Conservation (phyloP, 2,113 vertebrate genomes). For the Rhinolophus sinicus region DNA sequence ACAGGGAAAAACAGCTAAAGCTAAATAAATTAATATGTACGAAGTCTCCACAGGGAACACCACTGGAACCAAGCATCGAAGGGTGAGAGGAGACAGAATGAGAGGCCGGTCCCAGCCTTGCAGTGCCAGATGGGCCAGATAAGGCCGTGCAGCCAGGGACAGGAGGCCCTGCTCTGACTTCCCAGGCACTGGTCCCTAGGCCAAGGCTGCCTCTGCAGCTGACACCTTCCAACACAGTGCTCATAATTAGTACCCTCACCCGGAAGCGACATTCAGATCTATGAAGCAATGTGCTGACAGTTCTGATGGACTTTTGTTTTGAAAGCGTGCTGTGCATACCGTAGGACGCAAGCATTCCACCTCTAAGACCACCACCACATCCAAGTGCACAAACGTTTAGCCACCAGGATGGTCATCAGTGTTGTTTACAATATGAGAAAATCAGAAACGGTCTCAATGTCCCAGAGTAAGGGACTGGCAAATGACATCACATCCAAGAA, state of each 20-base stretch:
- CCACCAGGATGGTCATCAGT: not conserved
- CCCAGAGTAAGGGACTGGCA: not conserved
- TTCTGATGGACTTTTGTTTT: not conserved
- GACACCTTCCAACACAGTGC: not conserved
- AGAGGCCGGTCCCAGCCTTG: not conserved
- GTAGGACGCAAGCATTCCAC: not conserved
- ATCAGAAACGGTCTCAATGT: not conserved
- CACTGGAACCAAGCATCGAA: not conserved
- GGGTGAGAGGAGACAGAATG: not conserved
- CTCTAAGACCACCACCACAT: not conserved
- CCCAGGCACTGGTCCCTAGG: not conserved
- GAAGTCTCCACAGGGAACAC: not conserved
- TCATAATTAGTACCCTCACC: not conserved
- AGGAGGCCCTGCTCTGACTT: not conserved
- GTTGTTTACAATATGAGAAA: not conserved
- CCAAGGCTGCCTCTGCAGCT: not conserved
- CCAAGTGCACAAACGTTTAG: not conserved
- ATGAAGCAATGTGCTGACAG: not conserved
- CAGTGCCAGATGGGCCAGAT: not conserved
- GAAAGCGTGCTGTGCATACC: not conserved
- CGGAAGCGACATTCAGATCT: not conserved
- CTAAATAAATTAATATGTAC: constrained; percentile 45
- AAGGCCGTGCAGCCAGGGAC: not conserved
- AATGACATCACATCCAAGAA: not conserved
- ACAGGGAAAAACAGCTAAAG: constrained; percentile 25